Evolutionary conservation across 2,797 vertebrate species (phyloP).

Genomic region (Coreius guichenoti): DNA sequence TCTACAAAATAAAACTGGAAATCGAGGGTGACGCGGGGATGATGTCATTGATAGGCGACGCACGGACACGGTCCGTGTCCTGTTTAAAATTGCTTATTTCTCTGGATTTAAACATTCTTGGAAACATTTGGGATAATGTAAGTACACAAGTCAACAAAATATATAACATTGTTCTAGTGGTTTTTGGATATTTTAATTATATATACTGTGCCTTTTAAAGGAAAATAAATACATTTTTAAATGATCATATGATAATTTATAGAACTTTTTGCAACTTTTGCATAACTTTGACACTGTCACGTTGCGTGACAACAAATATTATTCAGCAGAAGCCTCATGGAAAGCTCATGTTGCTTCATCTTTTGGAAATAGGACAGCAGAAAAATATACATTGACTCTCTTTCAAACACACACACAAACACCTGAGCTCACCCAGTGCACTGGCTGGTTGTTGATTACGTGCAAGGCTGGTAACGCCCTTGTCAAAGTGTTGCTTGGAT

Average conservation of each 20-base stretch:
- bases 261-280: not conserved
- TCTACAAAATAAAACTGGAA: too few species aligned
- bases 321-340: constrained; percentile 1
- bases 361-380: not conserved
- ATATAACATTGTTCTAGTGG: too few species aligned
- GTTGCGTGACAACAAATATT: constrained; percentile 1
- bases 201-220: not conserved
- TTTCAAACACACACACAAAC: constrained; percentile 1
- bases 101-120: too few species aligned
- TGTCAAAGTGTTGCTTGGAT: constrained; percentile 55
- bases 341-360: constrained; percentile 4
- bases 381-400: not conserved
- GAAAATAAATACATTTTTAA: not conserved
- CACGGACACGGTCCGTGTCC: too few species aligned
- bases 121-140: too few species aligned
- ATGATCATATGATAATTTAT: not conserved
- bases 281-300: not conserved
- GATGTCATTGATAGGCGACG: too few species aligned
- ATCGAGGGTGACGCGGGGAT: too few species aligned
- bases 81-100: too few species aligned
- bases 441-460: constrained; percentile 52
- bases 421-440: constrained; percentile 23
- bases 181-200: too few species aligned
- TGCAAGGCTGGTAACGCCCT: constrained; percentile 40
- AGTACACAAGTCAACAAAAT: too few species aligned